Evolutionary conservation across 92 coral and sea anemone genomes (phyloP), one percentile per base, ranked within the genome.

Genomic region (Palythoa caribaeorum): DNA sequence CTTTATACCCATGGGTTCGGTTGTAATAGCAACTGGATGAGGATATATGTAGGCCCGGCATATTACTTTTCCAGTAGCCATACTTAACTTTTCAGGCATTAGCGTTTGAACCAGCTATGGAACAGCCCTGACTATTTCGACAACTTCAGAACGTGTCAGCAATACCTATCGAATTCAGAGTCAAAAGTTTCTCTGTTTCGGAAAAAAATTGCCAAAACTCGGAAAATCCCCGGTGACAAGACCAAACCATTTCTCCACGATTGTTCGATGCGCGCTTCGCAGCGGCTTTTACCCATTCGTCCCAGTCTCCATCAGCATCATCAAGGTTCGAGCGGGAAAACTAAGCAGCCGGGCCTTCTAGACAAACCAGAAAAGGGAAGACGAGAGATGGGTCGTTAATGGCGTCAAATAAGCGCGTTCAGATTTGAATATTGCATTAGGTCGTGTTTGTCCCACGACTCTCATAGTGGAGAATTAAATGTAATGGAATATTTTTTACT

Each of bases 261-360:
- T 70, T 16, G 44, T 70, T 70, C 47, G 75, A 70, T 47, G 75
- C 12, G 75, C 75, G 40, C 75, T 70, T 70, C 44, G 47, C 75
- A 70, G 75, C 75, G 75, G 47, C 14, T 35, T 70, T 70, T 70
- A 10, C 44, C 75, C 71, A 79, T 59, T 79, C 39, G 20, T 44
- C 40, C 38, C 48, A 37, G 44, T 35, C 13, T 16, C 84, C n/a
- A 38, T 78, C 38, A 78, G 70, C 84, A 78, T 78, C 84, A 54
- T 78, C 84, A 78, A 78, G 84, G 20, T 52, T 78, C 70, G 84
- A 78, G 84, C 38, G 38, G 84, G 69, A 78, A 65, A 57, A 37
- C 84, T 57, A 57, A 53, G 69, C 40, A 78, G 70, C 84, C 73
- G 73, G 73, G 40, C 73, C 73, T 69, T 69, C 73, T 35, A 69